Conservation (phyloP, 2,113 vertebrate species). For the Peromyscus maniculatus region DNA sequence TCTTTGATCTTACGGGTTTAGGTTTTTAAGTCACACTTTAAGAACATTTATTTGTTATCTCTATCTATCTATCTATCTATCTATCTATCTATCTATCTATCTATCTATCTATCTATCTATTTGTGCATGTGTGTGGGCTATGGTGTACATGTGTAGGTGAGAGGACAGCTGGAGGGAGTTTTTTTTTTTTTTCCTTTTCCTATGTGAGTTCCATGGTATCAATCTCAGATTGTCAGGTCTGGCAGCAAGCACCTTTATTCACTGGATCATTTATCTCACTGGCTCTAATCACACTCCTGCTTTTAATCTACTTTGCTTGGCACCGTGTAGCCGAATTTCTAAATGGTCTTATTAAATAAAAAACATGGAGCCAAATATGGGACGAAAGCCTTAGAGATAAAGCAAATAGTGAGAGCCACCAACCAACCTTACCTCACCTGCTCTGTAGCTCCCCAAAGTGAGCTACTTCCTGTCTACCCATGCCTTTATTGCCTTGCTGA, state of each 20-base stretch:
- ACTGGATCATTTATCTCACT: neutral
- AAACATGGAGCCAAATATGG: too few species aligned
- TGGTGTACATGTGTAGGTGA: neutral
- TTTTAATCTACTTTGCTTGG: neutral
- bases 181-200: neutral
- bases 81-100: neutral
- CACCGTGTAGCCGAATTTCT: too few species aligned
- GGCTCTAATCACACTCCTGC: neutral
- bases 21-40: slow-evolving; percentile 4
- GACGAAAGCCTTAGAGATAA: too few species aligned
- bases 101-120: neutral
- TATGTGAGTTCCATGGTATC: neutral
- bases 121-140: neutral
- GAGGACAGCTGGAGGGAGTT: neutral
- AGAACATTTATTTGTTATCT: neutral
- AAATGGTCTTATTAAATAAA: too few species aligned
- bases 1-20: neutral
- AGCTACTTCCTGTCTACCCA: too few species aligned
- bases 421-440: too few species aligned
- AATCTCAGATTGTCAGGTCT: neutral
- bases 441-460: too few species aligned
- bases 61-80: neutral
- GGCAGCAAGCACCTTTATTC: neutral
- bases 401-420: too few species aligned
- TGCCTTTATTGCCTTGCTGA: too few species aligned